Evolutionary conservation across 2,888 invertebrate genomes (phyloP), one percentile per base, ranked within the genome.

Genomic region (Plemyria rubiginata): DNA sequence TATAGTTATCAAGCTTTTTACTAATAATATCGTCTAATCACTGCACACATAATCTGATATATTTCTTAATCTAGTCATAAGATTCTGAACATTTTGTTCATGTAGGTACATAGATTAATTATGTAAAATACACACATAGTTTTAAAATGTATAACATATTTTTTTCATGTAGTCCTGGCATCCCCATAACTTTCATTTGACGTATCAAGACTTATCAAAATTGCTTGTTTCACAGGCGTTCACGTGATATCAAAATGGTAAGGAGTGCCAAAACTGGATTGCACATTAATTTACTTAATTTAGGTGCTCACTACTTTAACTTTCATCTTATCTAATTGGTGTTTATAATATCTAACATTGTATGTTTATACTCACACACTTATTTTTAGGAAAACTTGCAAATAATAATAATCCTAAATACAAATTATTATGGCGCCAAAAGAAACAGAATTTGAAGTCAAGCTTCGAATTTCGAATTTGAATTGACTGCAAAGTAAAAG

Each of bases 31-130:
- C 11, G 2, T 11, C 11, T 38, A 54, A 11, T 49, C 12, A 50
- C 57, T 59, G n/a, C n/a, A n/a, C n/a, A n/a, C n/a, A n/a, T n/a
- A 67, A 66, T 60, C 49, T 60, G 56, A 16, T 43, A 53, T 51
- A 63, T 77, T 77, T 54, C 66, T 77, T 77, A 82, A 46, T 16
- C 83, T 84, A 84, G 68, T 83, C 83, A 84, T 84, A 84, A 82
- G 82, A 82, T 53, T 77, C 70, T 77, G 73, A 78, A 75, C 74
- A 40, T 73, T 58, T 68, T 66, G 66, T 71, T 70, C 54, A 65
- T 70, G 51, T 60, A 45, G n/a, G n/a, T n/a, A n/a, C n/a, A n/a
- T 62, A 61, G 54, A 58, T 57, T n/a, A n/a, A 51, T 50, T 56
- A 55, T 45, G 48, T 51, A 58, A 51, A 45, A 54, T 51, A 46